Evolutionary conservation across 2,113 vertebrate genomes (phyloP), one percentile per base, ranked within the genome.

Genomic region (Sphaerodactylus townsendi): DNA sequence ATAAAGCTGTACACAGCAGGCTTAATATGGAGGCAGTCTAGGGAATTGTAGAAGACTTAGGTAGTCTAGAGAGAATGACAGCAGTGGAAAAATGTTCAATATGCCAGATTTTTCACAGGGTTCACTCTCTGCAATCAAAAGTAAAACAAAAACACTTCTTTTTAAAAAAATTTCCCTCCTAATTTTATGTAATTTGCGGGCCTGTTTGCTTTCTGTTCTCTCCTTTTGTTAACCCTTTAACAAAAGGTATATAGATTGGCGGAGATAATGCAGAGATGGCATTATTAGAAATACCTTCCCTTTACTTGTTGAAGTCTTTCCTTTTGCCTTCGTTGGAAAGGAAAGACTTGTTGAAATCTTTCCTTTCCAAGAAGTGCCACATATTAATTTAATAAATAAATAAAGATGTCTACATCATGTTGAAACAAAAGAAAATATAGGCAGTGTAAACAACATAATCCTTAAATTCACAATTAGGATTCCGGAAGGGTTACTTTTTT

Each of bases 1-100:
- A 96, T 96, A 96, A 96, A 97, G 96, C 95, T 95, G 95, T 96
- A 96, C 92, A 92, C 95, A 94, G 95, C 94, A 90, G 92, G 94
- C 94, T 95, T 95, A 96, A 95, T 93, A 90, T 94, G 95, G 95
- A 95, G 92, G 93, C 23, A 39, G 94, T 91, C 94, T 94, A 90
- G 96, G 95, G 96, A 96, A 97, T 95, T 96, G 94, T 93, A 86
- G 93, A 91, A 94, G 94, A 96, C 95, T 96, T 95, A 84, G 90
- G 90, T 91, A 94, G 94, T 92, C 94, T 90, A 44, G 92, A 88
- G 94, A 95, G 95, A 96, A 85, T 92, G 95, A 94, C 95, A 95
- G 95, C 28, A 0, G 88, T 88, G 93, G 89, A 83, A 93, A 96
- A 93, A 91, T 74, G 88, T 0, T 93, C 69, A 46, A 17, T 89